Evolutionary conservation across 2,113 vertebrate species (phyloP).

Genomic region (Tragelaphus scriptus): DNA sequence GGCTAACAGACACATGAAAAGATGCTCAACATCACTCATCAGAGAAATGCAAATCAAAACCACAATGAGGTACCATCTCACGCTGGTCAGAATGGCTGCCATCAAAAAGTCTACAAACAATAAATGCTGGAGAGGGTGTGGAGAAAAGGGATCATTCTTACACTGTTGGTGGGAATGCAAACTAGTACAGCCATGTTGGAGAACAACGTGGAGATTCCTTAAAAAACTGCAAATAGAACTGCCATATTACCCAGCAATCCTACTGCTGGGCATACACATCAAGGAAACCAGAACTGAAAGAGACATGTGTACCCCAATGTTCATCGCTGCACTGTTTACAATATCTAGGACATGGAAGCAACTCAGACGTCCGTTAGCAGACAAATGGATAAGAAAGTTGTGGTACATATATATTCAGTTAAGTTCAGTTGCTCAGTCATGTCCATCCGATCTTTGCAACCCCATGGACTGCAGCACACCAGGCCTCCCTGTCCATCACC

Average conservation of each 20-base stretch:
- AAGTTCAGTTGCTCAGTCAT: not conserved
- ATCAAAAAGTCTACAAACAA: not conserved
- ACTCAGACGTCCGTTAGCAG: not conserved
- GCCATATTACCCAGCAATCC: not conserved
- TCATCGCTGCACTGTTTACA: not conserved
- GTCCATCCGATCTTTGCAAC: not conserved
- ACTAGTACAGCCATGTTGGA: not conserved
- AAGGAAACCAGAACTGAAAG: not conserved
- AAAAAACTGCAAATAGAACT: not conserved
- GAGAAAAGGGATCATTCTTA: not conserved
- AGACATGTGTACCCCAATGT: not conserved
- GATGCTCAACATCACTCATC: not conserved
- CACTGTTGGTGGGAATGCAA: not conserved
- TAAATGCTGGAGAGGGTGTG: not conserved
- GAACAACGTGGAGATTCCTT: not conserved
- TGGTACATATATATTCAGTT: not conserved
- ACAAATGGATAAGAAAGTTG: not conserved
- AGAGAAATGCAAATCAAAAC: not conserved
- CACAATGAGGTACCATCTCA: not conserved
- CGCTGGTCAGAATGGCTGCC: fast-evolving
- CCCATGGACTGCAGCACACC: not conserved
- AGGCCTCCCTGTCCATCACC: not conserved
- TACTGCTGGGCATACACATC: not conserved
- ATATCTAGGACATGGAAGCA: not conserved
- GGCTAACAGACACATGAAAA: not conserved